Evolutionary conservation across 1,140 invertebrate species (phyloP), one percentile per base, ranked within the genome.

Genomic region (Eciton burchellii): DNA sequence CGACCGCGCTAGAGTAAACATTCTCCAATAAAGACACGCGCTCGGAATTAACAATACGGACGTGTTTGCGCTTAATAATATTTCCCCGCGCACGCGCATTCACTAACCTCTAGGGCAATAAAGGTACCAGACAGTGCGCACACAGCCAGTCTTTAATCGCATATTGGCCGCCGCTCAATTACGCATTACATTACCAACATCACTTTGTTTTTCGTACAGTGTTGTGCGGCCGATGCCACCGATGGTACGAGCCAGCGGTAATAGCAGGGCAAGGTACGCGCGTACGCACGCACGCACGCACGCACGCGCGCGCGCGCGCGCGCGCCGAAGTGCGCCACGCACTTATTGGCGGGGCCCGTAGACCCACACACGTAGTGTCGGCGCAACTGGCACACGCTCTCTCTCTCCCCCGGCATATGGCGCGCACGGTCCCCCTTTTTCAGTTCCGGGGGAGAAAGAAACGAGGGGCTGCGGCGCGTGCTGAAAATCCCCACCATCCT

Each of bases 381-480:
- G 6, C 83, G 84, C 79, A 87, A 84, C 84, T 81, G 84, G 84
- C 90, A 88, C 87, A 87, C 88, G 88, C 88, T 74, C 88, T 84
- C 81, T 87, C 83, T 84, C 84, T 90, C 90, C 89, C 73, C 83
- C 77, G 89, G 91, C 91, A 92, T 92, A 92, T 92, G 91, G 91
- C 85, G 90, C 82, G 77, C 81, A 84, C 56, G 88, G 85, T 88
- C 88, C 85, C 88, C 85, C 90, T 88, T 85, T 87, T 90, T 90
- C 88, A 90, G 82, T 90, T 89, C 89, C 86, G 81, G 81, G 86
- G 83, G 85, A 89, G n/a, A 83, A 90, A 85, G 89, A 89, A 89
- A 89, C 87, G 84, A 86, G 89, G 90, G 91, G 90, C 90, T 91
- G 89, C 91, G 93, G 93, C 93, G 93, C 93, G 93, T 94, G 93